Evolutionary conservation across 2,113 vertebrate species (phyloP).

Genomic region (Chroicocephalus ridibundus): DNA sequence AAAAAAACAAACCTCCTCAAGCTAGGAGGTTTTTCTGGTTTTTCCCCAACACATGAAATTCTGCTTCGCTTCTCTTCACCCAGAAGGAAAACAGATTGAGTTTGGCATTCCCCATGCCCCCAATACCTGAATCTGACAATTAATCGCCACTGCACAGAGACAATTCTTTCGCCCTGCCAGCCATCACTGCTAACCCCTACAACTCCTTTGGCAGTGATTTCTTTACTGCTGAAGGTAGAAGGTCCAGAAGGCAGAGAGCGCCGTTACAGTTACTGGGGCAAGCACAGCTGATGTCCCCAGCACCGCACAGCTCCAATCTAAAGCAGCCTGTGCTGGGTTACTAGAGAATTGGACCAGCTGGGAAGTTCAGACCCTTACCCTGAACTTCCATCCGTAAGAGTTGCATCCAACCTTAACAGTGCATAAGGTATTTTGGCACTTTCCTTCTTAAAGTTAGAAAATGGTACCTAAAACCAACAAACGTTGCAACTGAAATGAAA

Average conservation of each 20-base stretch:
- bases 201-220: not conserved
- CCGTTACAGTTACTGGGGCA: not conserved
- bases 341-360: not conserved
- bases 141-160: not conserved
- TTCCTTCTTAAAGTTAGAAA: not conserved
- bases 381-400: not conserved
- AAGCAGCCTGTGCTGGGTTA: accelerated
- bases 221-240: not conserved
- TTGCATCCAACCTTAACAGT: not conserved
- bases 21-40: not conserved
- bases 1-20: not conserved
- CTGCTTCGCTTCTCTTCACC: not conserved
- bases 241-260: not conserved
- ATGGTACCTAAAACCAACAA: not conserved
- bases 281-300: not conserved
- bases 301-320: not conserved
- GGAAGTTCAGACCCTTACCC: not conserved
- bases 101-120: not conserved
- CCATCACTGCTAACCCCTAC: not conserved
- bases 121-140: not conserved
- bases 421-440: not conserved
- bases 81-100: not conserved
- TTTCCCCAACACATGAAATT: not conserved
- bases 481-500: not conserved
- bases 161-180: not conserved